phyloP scores from a whole-genome alignment of 2,888 invertebrate genomes.

The Limnephilus rhombicus region DNA sequence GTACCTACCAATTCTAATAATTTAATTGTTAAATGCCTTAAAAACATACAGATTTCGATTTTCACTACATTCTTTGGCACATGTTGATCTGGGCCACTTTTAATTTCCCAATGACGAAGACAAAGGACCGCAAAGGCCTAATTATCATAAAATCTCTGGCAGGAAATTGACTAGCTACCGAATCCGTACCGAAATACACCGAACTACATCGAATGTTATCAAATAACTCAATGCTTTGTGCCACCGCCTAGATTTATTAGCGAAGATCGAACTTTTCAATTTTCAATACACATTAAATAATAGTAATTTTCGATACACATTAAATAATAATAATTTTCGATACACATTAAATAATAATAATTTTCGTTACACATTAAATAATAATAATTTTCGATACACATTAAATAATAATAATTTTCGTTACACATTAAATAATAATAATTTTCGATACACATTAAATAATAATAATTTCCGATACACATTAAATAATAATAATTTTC shows the following conservation, averaged over 20 bases:
- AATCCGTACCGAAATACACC: not conserved
- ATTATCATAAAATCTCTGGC: conserved; percentile 55
- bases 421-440: too few species aligned
- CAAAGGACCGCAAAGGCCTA: conserved; percentile 34
- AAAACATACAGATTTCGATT: not conserved
- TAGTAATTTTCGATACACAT: too few species aligned
- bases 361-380: too few species aligned
- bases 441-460: too few species aligned
- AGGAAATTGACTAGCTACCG: conserved; percentile 54
- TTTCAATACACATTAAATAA: not conserved
- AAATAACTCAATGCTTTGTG: conserved; percentile 6
- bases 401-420: too few species aligned
- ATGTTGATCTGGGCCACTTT: not conserved
- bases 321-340: too few species aligned
- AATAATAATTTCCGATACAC: too few species aligned
- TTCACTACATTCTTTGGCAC: not conserved
- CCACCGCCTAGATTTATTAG: not conserved
- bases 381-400: too few species aligned
- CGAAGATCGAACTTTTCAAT: not conserved
- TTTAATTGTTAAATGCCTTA: too few species aligned
- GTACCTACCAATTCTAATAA: not conserved
- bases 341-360: too few species aligned
- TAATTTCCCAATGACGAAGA: conserved; percentile 22
- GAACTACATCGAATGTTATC: conserved; percentile 1
- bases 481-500: too few species aligned